Evolutionary conservation across 1,140 invertebrate species (phyloP).

Genomic region (Pseudomyrmex cubaensis): DNA sequence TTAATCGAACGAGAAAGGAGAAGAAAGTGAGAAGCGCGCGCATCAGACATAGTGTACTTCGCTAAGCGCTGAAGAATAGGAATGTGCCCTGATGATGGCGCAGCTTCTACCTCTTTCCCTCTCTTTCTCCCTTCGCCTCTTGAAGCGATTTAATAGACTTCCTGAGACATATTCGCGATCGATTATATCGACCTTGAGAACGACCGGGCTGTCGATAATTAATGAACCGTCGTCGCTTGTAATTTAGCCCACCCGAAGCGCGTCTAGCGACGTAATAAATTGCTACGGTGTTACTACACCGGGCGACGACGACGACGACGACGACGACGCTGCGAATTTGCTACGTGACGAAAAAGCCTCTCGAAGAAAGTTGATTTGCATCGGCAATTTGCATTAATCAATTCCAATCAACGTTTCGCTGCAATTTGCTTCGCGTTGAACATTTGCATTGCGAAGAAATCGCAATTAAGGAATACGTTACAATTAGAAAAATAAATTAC

Average conservation of each 20-base stretch:
- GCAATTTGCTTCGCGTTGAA: background rate
- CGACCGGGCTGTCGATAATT: slow-evolving; percentile 36
- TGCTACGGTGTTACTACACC: background rate
- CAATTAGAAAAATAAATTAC: background rate
- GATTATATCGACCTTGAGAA: slow-evolving; percentile 46
- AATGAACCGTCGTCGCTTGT: slow-evolving; percentile 50
- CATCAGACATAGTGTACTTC: background rate
- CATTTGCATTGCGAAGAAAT: background rate
- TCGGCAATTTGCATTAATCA: slow-evolving; percentile 26
- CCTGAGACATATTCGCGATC: slow-evolving; percentile 21
- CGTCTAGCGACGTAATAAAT: slow-evolving; percentile 36
- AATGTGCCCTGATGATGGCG: slow-evolving; percentile 1
- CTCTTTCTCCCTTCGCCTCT: background rate
- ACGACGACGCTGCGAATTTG: slow-evolving; percentile 14
- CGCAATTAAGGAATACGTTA: background rate
- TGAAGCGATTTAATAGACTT: slow-evolving; percentile 43
- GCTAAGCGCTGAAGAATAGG: background rate
- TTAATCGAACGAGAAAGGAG: slow-evolving; percentile 46
- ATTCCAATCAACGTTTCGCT: background rate
- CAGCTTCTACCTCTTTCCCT: background rate
- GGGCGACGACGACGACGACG: no score
- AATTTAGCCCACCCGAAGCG: slow-evolving; percentile 37
- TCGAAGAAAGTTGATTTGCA: background rate
- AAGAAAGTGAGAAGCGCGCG: background rate
- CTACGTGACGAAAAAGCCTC: background rate